phyloP scores from a whole-genome alignment of 2,888 invertebrate species.

The Nyleta sp. region DNA sequence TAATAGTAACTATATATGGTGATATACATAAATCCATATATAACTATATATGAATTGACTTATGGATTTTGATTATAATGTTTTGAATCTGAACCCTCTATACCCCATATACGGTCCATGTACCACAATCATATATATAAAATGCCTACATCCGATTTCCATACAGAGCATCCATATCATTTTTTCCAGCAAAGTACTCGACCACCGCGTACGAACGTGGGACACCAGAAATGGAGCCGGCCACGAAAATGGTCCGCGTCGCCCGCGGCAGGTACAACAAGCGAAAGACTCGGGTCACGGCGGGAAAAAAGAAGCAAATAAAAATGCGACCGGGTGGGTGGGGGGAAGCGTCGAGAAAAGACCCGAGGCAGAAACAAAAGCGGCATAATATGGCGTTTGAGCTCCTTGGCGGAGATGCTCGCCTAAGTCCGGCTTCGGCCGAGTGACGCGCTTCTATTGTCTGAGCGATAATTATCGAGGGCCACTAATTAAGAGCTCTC shows the following conservation, averaged over 20 bases:
- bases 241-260: conserved; percentile 19
- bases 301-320: conserved; percentile 44
- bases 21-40: too few relatives aligned
- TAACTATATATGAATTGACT: too few relatives aligned
- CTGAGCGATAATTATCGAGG: conserved; percentile 76
- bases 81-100: too few relatives aligned
- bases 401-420: conserved; percentile 75
- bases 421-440: conserved; percentile 72
- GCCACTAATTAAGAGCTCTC: conserved; percentile 73
- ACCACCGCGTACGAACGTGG: too few relatives aligned
- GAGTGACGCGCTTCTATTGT: conserved; percentile 79
- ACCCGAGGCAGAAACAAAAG: conserved; percentile 64
- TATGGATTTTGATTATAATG: too few relatives aligned
- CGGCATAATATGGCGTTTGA: conserved; percentile 61
- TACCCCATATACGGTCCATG: too few relatives aligned
- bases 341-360: conserved; percentile 45
- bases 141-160: too few relatives aligned
- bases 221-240: conserved; percentile 1
- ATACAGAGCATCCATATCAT: too few relatives aligned
- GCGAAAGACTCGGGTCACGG: conserved; percentile 28
- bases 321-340: conserved; percentile 41
- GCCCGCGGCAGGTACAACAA: conserved; percentile 39
- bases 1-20: too few relatives aligned
- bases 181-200: too few relatives aligned
- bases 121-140: too few relatives aligned